Conservation (phyloP, 2,113 vertebrate species). For the Cinclus mexicanus region DNA sequence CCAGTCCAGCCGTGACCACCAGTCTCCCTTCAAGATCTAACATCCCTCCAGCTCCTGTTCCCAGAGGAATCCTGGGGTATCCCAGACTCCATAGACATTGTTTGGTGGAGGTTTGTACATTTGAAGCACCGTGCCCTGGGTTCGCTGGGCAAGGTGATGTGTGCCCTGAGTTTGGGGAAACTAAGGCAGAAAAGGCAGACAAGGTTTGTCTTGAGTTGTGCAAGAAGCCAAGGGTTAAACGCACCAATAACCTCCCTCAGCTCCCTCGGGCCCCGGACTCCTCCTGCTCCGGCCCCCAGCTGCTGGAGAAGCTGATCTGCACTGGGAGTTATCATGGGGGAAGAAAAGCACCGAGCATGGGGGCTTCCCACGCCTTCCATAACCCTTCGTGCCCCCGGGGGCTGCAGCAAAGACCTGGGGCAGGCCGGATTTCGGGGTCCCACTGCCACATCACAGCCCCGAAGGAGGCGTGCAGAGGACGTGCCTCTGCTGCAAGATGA, state of each 20-base stretch:
- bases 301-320: not conserved
- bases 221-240: not conserved
- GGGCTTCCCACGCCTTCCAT: not conserved
- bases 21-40: not conserved
- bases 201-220: not conserved
- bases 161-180: not conserved
- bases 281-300: not conserved
- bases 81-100: not conserved
- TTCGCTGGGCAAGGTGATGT: not conserved
- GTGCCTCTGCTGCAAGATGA: not conserved
- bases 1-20: not conserved
- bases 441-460: not conserved
- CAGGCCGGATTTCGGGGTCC: not conserved
- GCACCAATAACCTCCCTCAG: not conserved
- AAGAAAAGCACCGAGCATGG: not conserved
- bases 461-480: not conserved
- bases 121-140: fast-evolving
- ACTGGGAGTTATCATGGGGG: not conserved
- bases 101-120: not conserved
- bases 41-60: not conserved
- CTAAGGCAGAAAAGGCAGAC: not conserved
- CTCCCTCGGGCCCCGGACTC: not conserved
- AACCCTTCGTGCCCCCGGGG: fast-evolving
- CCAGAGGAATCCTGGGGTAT: not conserved
- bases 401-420: not conserved